Evolutionary conservation across 2,797 vertebrate genomes (phyloP).

Genomic region (Dermochelys coriacea): DNA sequence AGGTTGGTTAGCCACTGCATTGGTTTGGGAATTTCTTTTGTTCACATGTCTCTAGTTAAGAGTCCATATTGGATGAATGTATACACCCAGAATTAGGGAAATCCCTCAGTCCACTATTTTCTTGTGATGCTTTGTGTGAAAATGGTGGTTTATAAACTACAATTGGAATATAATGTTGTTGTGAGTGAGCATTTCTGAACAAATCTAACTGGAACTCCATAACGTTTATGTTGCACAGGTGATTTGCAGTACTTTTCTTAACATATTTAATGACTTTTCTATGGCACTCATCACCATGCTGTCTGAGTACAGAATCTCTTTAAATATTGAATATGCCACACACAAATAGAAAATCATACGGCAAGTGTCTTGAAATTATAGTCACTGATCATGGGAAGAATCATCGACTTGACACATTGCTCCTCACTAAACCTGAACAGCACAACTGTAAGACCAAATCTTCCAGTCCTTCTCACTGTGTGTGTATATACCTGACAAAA

Average conservation of each 20-base stretch:
- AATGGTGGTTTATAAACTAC: background rate
- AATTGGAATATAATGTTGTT: background rate
- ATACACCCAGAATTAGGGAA: background rate
- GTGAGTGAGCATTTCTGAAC: background rate
- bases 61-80: background rate
- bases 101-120: background rate
- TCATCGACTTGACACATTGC: fast-evolving
- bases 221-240: background rate
- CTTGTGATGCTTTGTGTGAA: background rate
- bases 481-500: background rate
- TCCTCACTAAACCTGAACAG: background rate
- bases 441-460: background rate
- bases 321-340: fast-evolving
- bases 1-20: background rate
- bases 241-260: background rate
- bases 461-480: background rate
- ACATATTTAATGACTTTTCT: background rate
- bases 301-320: background rate
- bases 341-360: fast-evolving
- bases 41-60: background rate
- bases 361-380: background rate
- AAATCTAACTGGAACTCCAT: background rate
- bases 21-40: background rate
- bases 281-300: background rate
- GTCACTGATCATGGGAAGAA: background rate